phyloP scores from a whole-genome alignment of 2,888 invertebrate species.

The Anorthoa munda region DNA sequence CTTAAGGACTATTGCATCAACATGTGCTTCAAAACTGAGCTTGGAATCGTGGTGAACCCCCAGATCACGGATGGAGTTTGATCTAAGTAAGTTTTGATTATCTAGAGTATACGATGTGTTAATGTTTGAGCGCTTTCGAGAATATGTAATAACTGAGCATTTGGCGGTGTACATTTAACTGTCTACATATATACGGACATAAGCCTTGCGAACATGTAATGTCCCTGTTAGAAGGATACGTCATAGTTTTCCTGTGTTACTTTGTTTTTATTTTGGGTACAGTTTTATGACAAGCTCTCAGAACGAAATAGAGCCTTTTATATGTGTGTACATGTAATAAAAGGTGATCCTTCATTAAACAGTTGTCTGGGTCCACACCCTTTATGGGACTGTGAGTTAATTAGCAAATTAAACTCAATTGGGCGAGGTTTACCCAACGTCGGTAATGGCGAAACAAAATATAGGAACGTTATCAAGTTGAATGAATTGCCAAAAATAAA shows the following conservation, averaged over 20 bases:
- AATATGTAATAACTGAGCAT: too few species aligned
- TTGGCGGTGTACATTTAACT: conserved; percentile 14
- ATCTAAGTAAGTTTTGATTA: too few species aligned
- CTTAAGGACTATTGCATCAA: too few species aligned
- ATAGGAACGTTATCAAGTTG: not conserved
- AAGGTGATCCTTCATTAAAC: conserved; percentile 56
- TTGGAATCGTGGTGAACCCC: too few species aligned
- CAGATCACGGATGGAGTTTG: too few species aligned
- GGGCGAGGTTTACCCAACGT: conserved; percentile 57
- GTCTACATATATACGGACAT: not conserved
- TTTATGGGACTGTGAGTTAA: conserved; percentile 71
- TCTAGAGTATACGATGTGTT: too few species aligned
- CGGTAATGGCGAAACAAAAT: conserved; percentile 14
- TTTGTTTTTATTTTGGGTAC: conserved; percentile 36
- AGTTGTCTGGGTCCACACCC: conserved; percentile 64
- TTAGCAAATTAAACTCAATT: conserved; percentile 77
- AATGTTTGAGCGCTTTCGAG: too few species aligned
- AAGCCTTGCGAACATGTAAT: conserved; percentile 3
- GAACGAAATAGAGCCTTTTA: conserved; percentile 59
- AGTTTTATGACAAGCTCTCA: conserved; percentile 52
- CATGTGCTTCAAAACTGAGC: too few species aligned
- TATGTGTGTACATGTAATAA: conserved; percentile 60
- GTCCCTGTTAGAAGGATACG: conserved; percentile 2
- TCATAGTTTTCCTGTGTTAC: conserved; percentile 35
- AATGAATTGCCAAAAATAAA: conserved; percentile 7